A percentile compares a stretch with the other conserved stretches of the same genome.
phyloP scores from a whole-genome alignment of 2,113 vertebrate genomes.

The Acanthochromis polyacanthus region DNA sequence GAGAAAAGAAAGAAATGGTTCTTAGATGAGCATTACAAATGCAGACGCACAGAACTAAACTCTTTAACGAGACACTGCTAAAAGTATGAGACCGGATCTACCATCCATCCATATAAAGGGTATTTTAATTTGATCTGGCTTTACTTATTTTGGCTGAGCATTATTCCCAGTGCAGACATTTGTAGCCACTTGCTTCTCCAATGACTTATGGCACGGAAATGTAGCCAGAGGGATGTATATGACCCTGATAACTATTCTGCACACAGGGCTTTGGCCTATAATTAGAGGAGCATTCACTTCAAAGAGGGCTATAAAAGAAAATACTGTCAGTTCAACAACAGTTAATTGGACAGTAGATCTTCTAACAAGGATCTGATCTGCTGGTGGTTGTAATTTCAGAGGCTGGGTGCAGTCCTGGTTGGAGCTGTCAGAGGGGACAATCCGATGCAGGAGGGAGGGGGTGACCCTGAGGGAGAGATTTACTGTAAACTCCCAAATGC shows the following conservation, averaged over 20 bases:
- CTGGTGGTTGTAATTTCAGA: conserved; percentile 62
- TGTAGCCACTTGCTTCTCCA: conserved; percentile 6
- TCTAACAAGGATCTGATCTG: conserved; percentile 49
- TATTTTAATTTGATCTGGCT: conserved; percentile 29
- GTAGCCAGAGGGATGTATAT: conserved; percentile 32
- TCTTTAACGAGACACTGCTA: neutral
- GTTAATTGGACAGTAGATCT: conserved; percentile 57
- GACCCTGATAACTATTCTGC: conserved; percentile 34
- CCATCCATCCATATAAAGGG: conserved; percentile 10
- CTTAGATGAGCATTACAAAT: conserved; percentile 17
- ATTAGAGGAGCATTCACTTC: conserved; percentile 49
- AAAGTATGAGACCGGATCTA: conserved; percentile 13
- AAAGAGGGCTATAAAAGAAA: conserved; percentile 56
- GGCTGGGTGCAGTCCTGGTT: conserved; percentile 40
- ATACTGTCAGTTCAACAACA: conserved; percentile 49
- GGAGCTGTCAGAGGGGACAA: conserved; percentile 57
- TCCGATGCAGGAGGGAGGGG: conserved; percentile 51
- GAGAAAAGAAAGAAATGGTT: neutral
- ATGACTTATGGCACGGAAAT: conserved; percentile 32
- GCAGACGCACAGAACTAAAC: neutral
- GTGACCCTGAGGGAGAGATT: conserved; percentile 69
- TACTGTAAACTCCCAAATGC: conserved; percentile 61
- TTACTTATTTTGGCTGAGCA: conserved; percentile 1
- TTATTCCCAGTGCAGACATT: conserved; percentile 10
- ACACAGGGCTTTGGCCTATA: conserved; percentile 41